A percentile compares a stretch with the other conserved stretches of the same genome.
phyloP scores from a whole-genome alignment of 2,888 invertebrate genomes.

The Lissonota sp. region DNA sequence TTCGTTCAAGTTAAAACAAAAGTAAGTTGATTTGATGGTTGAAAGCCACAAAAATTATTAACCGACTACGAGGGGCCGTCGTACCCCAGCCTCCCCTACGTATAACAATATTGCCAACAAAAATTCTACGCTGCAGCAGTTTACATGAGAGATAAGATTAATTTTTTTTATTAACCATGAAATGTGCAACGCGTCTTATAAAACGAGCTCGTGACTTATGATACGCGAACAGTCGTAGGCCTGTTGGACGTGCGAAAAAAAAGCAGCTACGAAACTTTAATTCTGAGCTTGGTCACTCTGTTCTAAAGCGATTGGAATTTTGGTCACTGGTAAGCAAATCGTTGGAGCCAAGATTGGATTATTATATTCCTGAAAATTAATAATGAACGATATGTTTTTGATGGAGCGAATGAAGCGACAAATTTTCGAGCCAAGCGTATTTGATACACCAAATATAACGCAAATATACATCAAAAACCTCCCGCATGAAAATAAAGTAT shows the following conservation, averaged over 20 bases:
- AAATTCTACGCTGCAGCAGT: not conserved
- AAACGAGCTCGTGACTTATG: constrained; percentile 27
- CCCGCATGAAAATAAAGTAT: too few species aligned
- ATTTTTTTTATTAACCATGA: not conserved
- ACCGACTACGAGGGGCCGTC: too few species aligned
- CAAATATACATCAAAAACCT: too few species aligned
- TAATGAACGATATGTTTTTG: too few species aligned
- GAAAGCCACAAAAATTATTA: too few species aligned
- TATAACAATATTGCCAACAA: not conserved
- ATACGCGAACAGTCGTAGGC: constrained; percentile 35
- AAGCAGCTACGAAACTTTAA: constrained; percentile 8
- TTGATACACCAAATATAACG: too few species aligned
- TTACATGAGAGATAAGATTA: not conserved
- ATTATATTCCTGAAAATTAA: too few species aligned
- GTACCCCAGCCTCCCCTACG: too few species aligned
- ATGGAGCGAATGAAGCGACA: too few species aligned
- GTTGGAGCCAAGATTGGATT: not conserved
- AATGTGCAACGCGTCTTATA: constrained; percentile 28
- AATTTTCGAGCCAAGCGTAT: too few species aligned
- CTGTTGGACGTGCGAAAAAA: constrained; percentile 8
- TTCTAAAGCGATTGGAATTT: constrained; percentile 22
- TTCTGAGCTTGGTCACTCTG: constrained; percentile 20
- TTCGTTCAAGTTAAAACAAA: too few species aligned
- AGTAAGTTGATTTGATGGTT: too few species aligned
- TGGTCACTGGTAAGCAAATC: constrained; percentile 36